phyloP scores from a whole-genome alignment of 2,888 invertebrate genomes.

The Ochropleura plecta region DNA sequence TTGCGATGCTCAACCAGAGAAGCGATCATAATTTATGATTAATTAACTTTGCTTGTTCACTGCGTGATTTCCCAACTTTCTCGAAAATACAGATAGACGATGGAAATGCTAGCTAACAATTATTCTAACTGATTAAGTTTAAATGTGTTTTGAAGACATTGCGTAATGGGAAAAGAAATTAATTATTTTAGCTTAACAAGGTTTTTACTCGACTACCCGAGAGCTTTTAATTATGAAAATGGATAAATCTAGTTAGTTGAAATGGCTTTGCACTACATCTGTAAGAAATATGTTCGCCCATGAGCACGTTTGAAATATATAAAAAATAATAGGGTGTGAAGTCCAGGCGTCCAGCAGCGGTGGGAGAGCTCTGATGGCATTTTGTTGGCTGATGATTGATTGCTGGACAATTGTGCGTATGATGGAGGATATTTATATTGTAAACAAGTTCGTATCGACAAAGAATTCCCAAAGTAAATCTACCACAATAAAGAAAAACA shows the following conservation, averaged over 20 bases:
- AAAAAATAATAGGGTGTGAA: conserved; percentile 37
- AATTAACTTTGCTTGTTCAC: conserved; percentile 74
- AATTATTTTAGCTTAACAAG: conserved; percentile 9
- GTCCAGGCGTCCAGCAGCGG: conserved; percentile 12
- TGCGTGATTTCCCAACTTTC: conserved; percentile 65
- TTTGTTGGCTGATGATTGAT: conserved; percentile 73
- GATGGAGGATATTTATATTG: conserved; percentile 46
- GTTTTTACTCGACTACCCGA: conserved; percentile 9
- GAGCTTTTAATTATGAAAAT: conserved; percentile 19
- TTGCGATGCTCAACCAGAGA: conserved; percentile 72
- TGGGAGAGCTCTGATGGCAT: conserved; percentile 64
- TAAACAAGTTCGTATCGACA: conserved; percentile 17
- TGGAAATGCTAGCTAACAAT: conserved; percentile 49
- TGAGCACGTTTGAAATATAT: conserved; percentile 23
- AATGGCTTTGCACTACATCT: background rate
- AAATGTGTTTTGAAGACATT: conserved; percentile 38
- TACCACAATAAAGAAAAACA: background rate
- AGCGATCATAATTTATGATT: conserved; percentile 77
- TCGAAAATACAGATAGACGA: conserved; percentile 48
- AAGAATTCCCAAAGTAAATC: conserved; percentile 13
- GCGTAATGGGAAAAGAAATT: conserved; percentile 29
- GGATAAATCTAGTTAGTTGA: background rate
- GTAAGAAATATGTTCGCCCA: conserved; percentile 4
- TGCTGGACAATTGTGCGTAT: conserved; percentile 60
- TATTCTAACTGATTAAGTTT: conserved; percentile 52